These are phyloP conservation scores for Melanotaenia nigrans DNA, from an alignment of 2,797 vertebrate genomes.

Conservation along the genomic window DNA sequence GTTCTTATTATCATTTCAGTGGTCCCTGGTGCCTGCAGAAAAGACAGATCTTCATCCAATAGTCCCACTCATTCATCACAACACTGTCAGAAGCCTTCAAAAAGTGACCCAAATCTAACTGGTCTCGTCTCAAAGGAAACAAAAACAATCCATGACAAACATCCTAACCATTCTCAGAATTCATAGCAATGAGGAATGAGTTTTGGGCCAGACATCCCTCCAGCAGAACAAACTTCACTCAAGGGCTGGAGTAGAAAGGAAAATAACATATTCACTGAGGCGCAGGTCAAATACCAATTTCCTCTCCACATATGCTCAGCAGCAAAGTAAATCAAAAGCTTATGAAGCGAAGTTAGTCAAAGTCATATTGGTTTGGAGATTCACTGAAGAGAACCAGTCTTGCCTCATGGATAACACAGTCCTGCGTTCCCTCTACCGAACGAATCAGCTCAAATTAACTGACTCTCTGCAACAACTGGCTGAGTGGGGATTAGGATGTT, in stretches of 20 bases:
- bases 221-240: slow-evolving; percentile 53
- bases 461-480: slow-evolving; percentile 51
- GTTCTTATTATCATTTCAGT: slow-evolving; percentile 47
- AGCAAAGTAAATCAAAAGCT: slow-evolving; percentile 59
- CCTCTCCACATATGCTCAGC: slow-evolving; percentile 61
- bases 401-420: slow-evolving; percentile 46
- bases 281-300: slow-evolving; percentile 67
- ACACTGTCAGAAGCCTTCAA: slow-evolving; percentile 48
- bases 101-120: slow-evolving; percentile 64
- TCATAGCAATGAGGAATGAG: slow-evolving; percentile 29
- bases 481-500: slow-evolving; percentile 51
- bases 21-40: slow-evolving; percentile 33
- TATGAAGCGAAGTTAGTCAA: slow-evolving; percentile 59
- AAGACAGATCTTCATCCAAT: slow-evolving; percentile 35
- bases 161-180: slow-evolving; percentile 49
- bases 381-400: slow-evolving; percentile 56
- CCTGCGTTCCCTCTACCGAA: slow-evolving; percentile 36
- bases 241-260: slow-evolving; percentile 37
- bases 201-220: slow-evolving; percentile 40
- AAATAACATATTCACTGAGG: slow-evolving; percentile 41
- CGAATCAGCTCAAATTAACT: slow-evolving; percentile 64
- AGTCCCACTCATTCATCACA: slow-evolving; percentile 31
- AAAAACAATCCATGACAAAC: slow-evolving; percentile 71
- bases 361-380: slow-evolving; percentile 64
- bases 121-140: slow-evolving; percentile 49